A percentile compares a stretch with the other conserved stretches of the same genome.
Evolutionary conservation across 2,888 invertebrate genomes (phyloP).

Genomic region (Hirudinaria manillensis): DNA sequence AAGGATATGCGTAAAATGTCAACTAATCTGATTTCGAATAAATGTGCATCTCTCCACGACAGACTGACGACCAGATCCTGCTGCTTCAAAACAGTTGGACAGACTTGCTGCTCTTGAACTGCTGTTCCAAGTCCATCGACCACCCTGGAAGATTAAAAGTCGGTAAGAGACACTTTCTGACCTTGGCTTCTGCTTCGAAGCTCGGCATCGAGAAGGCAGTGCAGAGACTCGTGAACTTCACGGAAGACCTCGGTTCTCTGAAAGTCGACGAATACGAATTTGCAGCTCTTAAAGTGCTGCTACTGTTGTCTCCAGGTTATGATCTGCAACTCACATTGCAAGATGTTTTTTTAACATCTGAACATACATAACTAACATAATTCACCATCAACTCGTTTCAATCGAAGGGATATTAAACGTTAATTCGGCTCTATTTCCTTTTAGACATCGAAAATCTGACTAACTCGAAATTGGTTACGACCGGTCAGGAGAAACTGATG

Average conservation of each 20-base stretch:
- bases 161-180: slow-evolving; percentile 60
- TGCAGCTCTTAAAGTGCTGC: slow-evolving; percentile 89
- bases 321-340: neutral
- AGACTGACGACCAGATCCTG: slow-evolving; percentile 97
- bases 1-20: no score
- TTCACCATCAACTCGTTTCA: neutral
- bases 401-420: neutral
- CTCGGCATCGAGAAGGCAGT: slow-evolving; percentile 76
- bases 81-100: slow-evolving; percentile 96
- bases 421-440: slow-evolving; percentile 24
- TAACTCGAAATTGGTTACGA: slow-evolving; percentile 86
- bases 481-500: slow-evolving; percentile 85
- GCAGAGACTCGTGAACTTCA: slow-evolving; percentile 87
- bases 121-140: slow-evolving; percentile 75
- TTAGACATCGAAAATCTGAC: slow-evolving; percentile 83
- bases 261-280: slow-evolving; percentile 91
- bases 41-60: slow-evolving; percentile 34
- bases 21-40: no score
- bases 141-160: slow-evolving; percentile 51
- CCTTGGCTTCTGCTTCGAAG: slow-evolving; percentile 61
- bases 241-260: slow-evolving; percentile 80
- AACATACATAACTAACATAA: neutral
- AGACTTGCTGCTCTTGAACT: slow-evolving; percentile 52
- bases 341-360: no score
- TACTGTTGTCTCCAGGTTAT: slow-evolving; percentile 70